These are phyloP conservation scores for Neuroterus valhalla DNA, from an alignment of 1,140 invertebrate species.

Conservation along the genomic window DNA sequence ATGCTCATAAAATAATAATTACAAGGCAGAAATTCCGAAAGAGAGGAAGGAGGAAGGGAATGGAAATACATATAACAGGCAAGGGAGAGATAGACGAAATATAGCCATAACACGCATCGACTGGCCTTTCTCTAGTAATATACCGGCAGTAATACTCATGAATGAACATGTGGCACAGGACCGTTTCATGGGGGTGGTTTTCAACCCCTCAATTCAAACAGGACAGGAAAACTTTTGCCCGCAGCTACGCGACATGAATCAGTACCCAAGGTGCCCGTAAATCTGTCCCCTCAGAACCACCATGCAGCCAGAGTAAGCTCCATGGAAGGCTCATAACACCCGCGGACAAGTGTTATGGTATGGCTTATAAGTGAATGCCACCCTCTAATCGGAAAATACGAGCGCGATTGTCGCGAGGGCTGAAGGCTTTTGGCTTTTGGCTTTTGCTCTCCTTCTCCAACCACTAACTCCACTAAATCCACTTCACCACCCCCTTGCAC, in stretches of 20 bases:
- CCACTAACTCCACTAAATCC: neutral
- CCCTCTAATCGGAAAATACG: conserved; percentile 75
- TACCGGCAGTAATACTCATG: conserved; percentile 42
- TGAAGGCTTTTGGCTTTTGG: conserved; percentile 38
- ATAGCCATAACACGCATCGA: conserved; percentile 29
- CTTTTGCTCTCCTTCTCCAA: conserved; percentile 29
- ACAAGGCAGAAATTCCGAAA: conserved; percentile 55
- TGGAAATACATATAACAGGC: neutral
- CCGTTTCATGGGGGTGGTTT: conserved; percentile 47
- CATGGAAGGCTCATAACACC: conserved; percentile 67
- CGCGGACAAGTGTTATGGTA: conserved; percentile 75
- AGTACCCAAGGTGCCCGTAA: conserved; percentile 75
- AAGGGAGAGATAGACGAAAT: conserved; percentile 5
- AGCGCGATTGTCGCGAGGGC: conserved; percentile 70
- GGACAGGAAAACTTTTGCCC: conserved; percentile 50
- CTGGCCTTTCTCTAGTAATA: neutral
- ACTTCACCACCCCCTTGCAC: conserved; percentile 14
- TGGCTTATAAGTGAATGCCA: conserved; percentile 76
- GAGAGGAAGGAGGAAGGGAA: neutral
- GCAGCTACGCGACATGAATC: conserved; percentile 69
- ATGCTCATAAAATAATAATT: conserved; percentile 72
- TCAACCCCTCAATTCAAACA: conserved; percentile 43
- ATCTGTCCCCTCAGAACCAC: conserved; percentile 67
- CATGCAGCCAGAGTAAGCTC: conserved; percentile 47
- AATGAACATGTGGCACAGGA: conserved; percentile 68